Base-by-base conservation (phyloP, 1,140 invertebrate genomes). In the Pentalonia nigronervosa region DNA sequence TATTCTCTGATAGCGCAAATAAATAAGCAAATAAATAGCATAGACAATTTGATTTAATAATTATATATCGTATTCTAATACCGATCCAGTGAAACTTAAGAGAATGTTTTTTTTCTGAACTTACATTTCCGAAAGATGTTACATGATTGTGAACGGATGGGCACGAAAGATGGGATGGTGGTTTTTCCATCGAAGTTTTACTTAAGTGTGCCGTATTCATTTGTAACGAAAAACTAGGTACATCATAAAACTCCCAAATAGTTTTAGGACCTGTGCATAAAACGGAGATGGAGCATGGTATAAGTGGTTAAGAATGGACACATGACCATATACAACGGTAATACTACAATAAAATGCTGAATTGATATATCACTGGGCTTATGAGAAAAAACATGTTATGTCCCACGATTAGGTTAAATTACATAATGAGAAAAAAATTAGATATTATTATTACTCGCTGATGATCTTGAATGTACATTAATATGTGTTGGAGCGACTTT, bases 351-450 rank as follows among this genome's bases (percentile, higher is more conserved):
- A 41, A 83, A 83, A 7, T 41, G 36, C 23, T 83, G 34, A 20
- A 36, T 83, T 83, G 34, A 83, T 36, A 83, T 34, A 41, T 83
- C 21, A 23, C 81, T 2, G 81, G 21, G 20, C 20, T 23, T 41
- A 41, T 23, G 21, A 36, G 25, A 67, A 53, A 83, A 81, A 41
- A 36, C 7, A 41, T 17, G 21, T 34, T 41, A 7, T 41, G 9
- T 34, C 81, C 81, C 36, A 83, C 81, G 81, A 34, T 83, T 41
- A 76, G n/a, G 14, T 83, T 83, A 41, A 83, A 41, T 8, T 9
- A 83, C 81, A 36, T 83, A 41, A 83, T 83, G 36, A 41, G 81
- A 83, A 83, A 41, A 83, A 83, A 83, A 83, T 41, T 34, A 83
- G 34, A 41, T 83, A 83, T 41, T 83, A 83, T 83, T 83, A 83